Evolutionary conservation across 2,113 vertebrate species (phyloP).

Genomic region (Accipiter cooperii): DNA sequence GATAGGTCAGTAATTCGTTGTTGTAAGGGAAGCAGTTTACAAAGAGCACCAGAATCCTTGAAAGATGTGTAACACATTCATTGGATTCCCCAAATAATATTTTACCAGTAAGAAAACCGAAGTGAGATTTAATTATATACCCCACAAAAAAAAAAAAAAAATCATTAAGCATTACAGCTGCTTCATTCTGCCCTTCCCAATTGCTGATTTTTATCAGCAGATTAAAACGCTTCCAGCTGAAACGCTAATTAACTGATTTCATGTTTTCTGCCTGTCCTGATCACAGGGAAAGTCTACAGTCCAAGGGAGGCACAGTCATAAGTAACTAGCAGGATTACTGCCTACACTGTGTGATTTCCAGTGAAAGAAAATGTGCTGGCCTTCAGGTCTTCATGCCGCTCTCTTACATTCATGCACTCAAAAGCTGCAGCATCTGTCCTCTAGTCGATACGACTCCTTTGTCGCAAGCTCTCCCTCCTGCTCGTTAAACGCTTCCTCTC

Average conservation of each 20-base stretch:
- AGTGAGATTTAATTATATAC: conserved; percentile 24
- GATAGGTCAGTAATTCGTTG: conserved; percentile 52
- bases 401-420: not conserved
- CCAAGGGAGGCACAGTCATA: not conserved
- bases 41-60: conserved; percentile 49
- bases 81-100: conserved; percentile 20
- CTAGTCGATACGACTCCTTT: not conserved
- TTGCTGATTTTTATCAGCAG: conserved; percentile 34
- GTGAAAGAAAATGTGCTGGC: not conserved
- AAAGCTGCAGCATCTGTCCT: not conserved
- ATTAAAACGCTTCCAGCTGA: conserved; percentile 1
- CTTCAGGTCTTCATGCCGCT: not conserved
- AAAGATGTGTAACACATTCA: conserved; percentile 50
- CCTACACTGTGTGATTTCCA: not conserved
- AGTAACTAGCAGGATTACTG: not conserved
- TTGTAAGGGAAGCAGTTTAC: conserved; percentile 46
- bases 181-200: not conserved
- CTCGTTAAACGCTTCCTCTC: not conserved
- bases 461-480: not conserved
- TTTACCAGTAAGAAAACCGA: not conserved
- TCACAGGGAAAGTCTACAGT: not conserved
- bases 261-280: conserved; percentile 21
- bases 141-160: not conserved
- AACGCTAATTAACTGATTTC: not conserved
- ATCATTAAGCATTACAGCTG: not conserved